A percentile compares a stretch with the other conserved stretches of the same genome.
Evolutionary conservation across 2,797 vertebrate genomes (phyloP).

Genomic region (Epinephelus awoara): DNA sequence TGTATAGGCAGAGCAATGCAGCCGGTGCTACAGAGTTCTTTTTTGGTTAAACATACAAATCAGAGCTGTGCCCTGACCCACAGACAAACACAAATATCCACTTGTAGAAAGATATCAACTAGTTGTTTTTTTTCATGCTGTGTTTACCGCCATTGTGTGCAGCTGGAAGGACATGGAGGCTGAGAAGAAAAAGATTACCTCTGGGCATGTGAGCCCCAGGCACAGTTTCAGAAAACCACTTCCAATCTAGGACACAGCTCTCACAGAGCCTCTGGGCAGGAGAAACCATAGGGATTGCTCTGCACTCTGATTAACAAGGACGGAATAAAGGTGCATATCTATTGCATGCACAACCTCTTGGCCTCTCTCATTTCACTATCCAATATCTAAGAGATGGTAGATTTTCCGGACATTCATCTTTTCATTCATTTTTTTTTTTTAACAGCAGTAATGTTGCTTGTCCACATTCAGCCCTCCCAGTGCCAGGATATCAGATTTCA

Average conservation of each 20-base stretch:
- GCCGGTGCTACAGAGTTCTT: not conserved
- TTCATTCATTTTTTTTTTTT: slow-evolving; percentile 37
- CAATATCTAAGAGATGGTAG: slow-evolving; percentile 26
- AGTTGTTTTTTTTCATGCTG: slow-evolving; percentile 27
- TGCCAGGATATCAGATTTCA: slow-evolving; percentile 72
- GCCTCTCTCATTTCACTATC: slow-evolving; percentile 54
- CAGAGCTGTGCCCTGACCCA: slow-evolving; percentile 12
- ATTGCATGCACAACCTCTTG: slow-evolving; percentile 50
- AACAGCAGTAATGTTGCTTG: slow-evolving; percentile 39
- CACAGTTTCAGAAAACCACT: slow-evolving; percentile 61
- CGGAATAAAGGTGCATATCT: slow-evolving; percentile 48
- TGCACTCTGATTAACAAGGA: slow-evolving; percentile 66
- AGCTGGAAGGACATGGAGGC: slow-evolving; percentile 26
- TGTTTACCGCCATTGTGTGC: slow-evolving; percentile 23
- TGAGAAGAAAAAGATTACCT: slow-evolving; percentile 57
- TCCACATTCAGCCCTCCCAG: slow-evolving; percentile 43
- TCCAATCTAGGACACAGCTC: slow-evolving; percentile 67
- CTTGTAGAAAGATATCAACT: slow-evolving; percentile 30
- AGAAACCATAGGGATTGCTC: slow-evolving; percentile 53
- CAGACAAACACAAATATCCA: slow-evolving; percentile 40
- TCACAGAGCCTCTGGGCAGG: slow-evolving; percentile 48
- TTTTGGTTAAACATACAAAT: slow-evolving; percentile 32
- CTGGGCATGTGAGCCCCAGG: slow-evolving; percentile 65
- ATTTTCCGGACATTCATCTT: slow-evolving; percentile 47
- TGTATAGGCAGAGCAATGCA: not conserved